Evolutionary conservation across 2,113 vertebrate species (phyloP).

Genomic region (Ammospiza caudacuta): DNA sequence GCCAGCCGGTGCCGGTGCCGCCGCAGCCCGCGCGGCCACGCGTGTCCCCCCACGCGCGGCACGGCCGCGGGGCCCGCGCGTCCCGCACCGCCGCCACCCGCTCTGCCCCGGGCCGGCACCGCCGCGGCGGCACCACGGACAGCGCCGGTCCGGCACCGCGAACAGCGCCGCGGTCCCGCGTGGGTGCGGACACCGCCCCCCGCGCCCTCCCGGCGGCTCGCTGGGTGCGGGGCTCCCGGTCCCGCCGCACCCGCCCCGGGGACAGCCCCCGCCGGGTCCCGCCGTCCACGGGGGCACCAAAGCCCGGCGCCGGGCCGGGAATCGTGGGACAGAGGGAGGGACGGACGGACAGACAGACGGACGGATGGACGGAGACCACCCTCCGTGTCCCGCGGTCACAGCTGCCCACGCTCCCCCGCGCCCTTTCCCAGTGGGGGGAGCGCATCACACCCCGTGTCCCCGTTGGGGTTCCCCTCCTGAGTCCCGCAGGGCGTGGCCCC

Average conservation of each 20-base stretch:
- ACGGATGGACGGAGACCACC: neutral
- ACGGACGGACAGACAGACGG: neutral
- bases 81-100: too few relatives aligned
- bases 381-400: neutral
- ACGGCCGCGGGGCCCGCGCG: neutral
- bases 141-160: neutral
- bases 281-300: neutral
- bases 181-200: neutral
- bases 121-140: neutral
- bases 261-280: too few relatives aligned
- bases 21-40: conserved; percentile 63
- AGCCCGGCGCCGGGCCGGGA: neutral
- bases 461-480: neutral
- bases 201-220: neutral
- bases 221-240: neutral
- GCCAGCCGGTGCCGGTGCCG: conserved; percentile 72
- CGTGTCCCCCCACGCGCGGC: conserved; percentile 24
- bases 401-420: too few relatives aligned
- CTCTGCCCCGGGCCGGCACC: neutral
- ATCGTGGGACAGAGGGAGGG: neutral
- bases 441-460: neutral
- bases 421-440: too few relatives aligned
- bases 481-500: neutral
- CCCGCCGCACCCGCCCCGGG: neutral
- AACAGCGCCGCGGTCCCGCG: neutral